These are phyloP conservation scores for Epinotia ramella DNA, from an alignment of 2,888 invertebrate species.

Conservation along the genomic window DNA sequence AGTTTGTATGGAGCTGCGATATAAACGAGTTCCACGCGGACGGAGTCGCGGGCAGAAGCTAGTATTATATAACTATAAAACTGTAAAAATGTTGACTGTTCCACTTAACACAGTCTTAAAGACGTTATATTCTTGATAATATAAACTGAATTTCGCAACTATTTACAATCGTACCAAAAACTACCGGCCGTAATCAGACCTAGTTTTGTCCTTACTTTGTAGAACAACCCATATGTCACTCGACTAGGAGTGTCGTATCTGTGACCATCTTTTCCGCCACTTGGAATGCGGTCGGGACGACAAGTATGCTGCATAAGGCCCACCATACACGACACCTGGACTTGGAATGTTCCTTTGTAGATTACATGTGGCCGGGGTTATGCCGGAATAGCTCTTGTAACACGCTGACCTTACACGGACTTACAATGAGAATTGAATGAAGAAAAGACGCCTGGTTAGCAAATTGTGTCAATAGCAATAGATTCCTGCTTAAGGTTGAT, in stretches of 20 bases:
- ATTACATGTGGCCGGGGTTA: not conserved
- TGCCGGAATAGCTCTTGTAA: not conserved
- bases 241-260: not conserved
- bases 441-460: too few species aligned
- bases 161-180: too few species aligned
- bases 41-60: too few species aligned
- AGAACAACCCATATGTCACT: not conserved
- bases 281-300: constrained; percentile 9
- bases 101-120: too few species aligned
- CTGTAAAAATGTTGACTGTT: too few species aligned
- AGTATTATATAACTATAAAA: too few species aligned
- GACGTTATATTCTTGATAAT: too few species aligned
- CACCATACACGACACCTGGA: constrained; percentile 2
- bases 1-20: too few species aligned
- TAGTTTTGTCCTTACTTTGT: not conserved
- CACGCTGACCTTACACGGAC: not conserved
- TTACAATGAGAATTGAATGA: not conserved
- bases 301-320: constrained; percentile 8
- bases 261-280: not conserved
- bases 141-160: too few species aligned
- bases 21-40: too few species aligned
- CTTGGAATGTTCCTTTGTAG: constrained; percentile 19
- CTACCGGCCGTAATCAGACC: too few species aligned
- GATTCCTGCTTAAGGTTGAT: too few species aligned
- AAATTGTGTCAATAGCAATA: not conserved